A percentile compares a stretch with the other conserved stretches of the same genome.
Conservation (phyloP, 2,797 vertebrate genomes). For the Notamacropus eugenii region DNA sequence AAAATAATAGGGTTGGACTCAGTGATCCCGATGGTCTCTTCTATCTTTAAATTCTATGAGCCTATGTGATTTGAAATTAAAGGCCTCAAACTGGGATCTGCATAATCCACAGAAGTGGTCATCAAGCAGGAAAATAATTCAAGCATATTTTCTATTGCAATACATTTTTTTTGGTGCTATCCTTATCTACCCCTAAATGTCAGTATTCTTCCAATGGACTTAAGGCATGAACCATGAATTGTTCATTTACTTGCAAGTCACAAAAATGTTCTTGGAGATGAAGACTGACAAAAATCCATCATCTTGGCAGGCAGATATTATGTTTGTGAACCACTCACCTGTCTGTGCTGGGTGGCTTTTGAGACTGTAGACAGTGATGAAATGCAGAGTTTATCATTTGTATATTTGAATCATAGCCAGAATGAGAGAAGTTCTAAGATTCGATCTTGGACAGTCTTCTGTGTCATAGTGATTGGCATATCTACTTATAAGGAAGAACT, state of each 20-base stretch:
- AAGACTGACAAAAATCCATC: conserved; percentile 75
- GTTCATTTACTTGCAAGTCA: conserved; percentile 70
- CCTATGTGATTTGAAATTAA: conserved; percentile 36
- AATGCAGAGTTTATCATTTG: conserved; percentile 60
- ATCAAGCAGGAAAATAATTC: neutral
- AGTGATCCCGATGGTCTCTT: neutral
- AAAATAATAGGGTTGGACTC: neutral
- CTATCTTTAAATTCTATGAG: neutral
- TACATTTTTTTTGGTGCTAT: neutral
- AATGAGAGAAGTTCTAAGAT: conserved; percentile 25
- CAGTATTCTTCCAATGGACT: conserved; percentile 1
- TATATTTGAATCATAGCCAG: conserved; percentile 58
- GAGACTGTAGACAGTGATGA: conserved; percentile 60
- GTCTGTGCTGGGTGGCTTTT: conserved; percentile 51
- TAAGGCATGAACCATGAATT: conserved; percentile 68
- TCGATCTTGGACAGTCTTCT: conserved; percentile 7
- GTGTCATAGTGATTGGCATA: conserved; percentile 56
- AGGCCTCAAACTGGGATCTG: neutral
- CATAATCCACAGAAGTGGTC: neutral
- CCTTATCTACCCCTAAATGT: neutral
- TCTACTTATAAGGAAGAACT: conserved; percentile 37
- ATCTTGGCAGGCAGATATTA: conserved; percentile 53
- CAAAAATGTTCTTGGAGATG: conserved; percentile 65
- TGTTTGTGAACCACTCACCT: conserved; percentile 65
- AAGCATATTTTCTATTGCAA: neutral